Base-by-base conservation (phyloP, 2,113 vertebrate species). In the Sitta europaea region DNA sequence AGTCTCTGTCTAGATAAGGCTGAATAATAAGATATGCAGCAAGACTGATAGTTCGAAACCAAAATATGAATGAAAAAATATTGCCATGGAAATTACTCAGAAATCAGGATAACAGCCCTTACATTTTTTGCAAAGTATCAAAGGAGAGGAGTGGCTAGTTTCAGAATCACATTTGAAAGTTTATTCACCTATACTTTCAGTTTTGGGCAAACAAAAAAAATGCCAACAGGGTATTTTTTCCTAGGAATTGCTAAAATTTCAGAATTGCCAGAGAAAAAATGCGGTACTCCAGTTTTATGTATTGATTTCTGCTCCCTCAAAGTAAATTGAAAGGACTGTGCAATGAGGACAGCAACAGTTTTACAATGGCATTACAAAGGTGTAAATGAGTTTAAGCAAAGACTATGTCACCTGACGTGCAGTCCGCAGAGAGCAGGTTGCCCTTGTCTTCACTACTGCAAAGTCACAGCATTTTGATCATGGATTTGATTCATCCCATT, bases 321-420 rank as follows among this genome's bases (percentile, higher is more conserved):
- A 68, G 38, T 23, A 78, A 28, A 82, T 68, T 40, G 35, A 65
- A 87, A 90, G 33, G 50, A 54, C 50, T 73, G 79, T 78, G 54
- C 33, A 79, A 61, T 62, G 50, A 79, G 45, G 33, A 48, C 0
- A 2, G 54, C 58, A 88, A 47, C 54, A 80, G 51, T 68, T 95
- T 38, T 47, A 70, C 51, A 83, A 22, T n/a, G 24, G 47, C 29
- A 70, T 77, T 83, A 42, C 47, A 66, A 62, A 95, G 59, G 38
- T 79, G 58, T 79, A 92, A 96, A 91, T 82, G 27, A 90, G 24
- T 42, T 85, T 55, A 67, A 90, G 71, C 50, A 86, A 91, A 91
- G 67, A 89, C 58, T 33, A 10, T 3, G 7, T 29, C 38, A 77
- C 42, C 47, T 61, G 59, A 63, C 0, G 0, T 11, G 23, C 58